Evolutionary conservation across 2,888 invertebrate species (phyloP).

Genomic region (Prosapia bicincta): DNA sequence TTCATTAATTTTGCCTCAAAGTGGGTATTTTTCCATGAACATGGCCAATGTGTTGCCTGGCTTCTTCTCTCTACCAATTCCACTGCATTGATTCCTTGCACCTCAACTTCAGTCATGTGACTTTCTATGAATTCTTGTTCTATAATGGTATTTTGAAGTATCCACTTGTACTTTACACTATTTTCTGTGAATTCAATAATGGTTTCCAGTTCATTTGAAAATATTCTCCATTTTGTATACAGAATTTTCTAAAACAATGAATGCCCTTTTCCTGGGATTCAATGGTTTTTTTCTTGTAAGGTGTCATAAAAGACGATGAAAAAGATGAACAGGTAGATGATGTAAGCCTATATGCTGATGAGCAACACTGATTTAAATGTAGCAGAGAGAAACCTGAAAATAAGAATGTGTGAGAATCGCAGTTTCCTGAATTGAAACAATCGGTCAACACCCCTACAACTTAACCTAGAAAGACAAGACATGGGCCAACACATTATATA

Average conservation of each 20-base stretch:
- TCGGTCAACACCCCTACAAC: slow-evolving; percentile 1
- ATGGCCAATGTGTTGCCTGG: slow-evolving; percentile 2
- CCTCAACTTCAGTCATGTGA: slow-evolving; percentile 23
- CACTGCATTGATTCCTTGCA: slow-evolving; percentile 6
- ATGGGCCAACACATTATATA: slow-evolving; percentile 8
- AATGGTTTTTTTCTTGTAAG: slow-evolving; percentile 12
- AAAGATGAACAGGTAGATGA: slow-evolving; percentile 18
- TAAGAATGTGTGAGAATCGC: not conserved
- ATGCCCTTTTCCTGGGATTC: not conserved
- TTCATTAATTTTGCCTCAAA: slow-evolving; percentile 5
- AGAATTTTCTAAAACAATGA: slow-evolving; percentile 19
- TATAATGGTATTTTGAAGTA: slow-evolving; percentile 18
- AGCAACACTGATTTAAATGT: not conserved
- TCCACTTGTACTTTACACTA: slow-evolving; percentile 11
- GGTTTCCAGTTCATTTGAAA: slow-evolving; percentile 12
- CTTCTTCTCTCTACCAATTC: not conserved
- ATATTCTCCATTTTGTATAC: slow-evolving; percentile 20
- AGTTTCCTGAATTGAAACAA: not conserved
- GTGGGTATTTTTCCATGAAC: slow-evolving; percentile 7
- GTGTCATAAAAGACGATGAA: slow-evolving; percentile 11
- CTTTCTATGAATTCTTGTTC: slow-evolving; percentile 17
- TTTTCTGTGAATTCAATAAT: slow-evolving; percentile 11
- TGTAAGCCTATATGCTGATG: not conserved
- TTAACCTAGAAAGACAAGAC: slow-evolving; percentile 14
- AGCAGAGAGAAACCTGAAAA: not conserved